Evolutionary conservation across 2,113 vertebrate genomes (phyloP).

Genomic region (Rhipidura dahli): DNA sequence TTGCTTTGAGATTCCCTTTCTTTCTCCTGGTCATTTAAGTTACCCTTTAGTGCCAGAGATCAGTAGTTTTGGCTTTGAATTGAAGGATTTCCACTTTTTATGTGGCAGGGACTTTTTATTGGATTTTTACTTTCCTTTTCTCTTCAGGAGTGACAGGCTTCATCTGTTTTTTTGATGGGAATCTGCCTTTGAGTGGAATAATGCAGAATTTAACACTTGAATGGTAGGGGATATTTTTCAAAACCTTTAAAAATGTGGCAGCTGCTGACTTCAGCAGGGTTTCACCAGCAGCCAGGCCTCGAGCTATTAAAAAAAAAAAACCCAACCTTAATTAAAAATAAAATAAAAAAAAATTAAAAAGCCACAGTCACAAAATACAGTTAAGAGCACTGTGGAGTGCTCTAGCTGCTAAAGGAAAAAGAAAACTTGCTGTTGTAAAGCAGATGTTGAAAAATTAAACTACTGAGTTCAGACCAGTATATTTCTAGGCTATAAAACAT

Average conservation of each 20-base stretch:
- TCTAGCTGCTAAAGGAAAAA: not conserved
- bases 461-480: not conserved
- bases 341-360: not conserved
- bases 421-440: not conserved
- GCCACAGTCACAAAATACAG: not conserved
- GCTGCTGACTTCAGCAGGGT: not conserved
- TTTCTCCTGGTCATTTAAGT: not conserved
- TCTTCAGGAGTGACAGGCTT: not conserved
- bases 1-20: not conserved
- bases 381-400: not conserved
- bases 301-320: not conserved
- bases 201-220: not conserved
- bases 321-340: not conserved
- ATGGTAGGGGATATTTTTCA: not conserved
- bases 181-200: not conserved
- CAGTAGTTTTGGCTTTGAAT: not conserved
- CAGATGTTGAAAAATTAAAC: not conserved
- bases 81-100: not conserved
- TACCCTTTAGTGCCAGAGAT: not conserved
- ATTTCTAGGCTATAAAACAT: not conserved
- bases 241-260: not conserved
- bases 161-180: not conserved
- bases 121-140: not conserved
- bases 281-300: not conserved
- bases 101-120: not conserved